These are phyloP conservation scores for Periophthalmus magnuspinnatus DNA, from an alignment of 2,797 vertebrate species.

Conservation along the genomic window DNA sequence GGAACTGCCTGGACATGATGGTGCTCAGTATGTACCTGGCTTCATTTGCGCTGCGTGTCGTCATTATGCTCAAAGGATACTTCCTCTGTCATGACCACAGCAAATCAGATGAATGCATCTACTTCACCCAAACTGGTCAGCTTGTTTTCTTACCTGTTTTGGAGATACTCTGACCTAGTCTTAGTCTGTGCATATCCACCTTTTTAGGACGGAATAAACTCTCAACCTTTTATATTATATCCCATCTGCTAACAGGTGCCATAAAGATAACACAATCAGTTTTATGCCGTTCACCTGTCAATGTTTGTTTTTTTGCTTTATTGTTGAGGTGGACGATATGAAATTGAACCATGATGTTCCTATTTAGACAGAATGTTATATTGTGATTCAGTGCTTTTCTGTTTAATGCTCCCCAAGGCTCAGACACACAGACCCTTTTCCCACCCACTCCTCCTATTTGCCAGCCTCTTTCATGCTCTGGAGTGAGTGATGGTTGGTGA, in stretches of 20 bases:
- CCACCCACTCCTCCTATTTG: not conserved
- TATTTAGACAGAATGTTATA: too few species aligned
- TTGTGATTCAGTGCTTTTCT: too few species aligned
- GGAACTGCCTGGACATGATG: constrained; percentile 90
- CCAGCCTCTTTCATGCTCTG: not conserved
- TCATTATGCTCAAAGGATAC: constrained; percentile 82
- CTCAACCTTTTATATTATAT: not conserved
- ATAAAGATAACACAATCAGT: not conserved
- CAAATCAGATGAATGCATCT: constrained; percentile 68
- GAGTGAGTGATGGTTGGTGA: not conserved
- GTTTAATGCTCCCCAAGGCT: not conserved
- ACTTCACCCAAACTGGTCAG: constrained; percentile 85
- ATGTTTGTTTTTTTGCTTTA: not conserved
- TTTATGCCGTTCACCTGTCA: not conserved
- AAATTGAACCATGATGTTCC: too few species aligned
- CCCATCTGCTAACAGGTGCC: not conserved
- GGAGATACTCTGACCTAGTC: not conserved
- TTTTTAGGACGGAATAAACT: not conserved
- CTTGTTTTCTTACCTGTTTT: not conserved
- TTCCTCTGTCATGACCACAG: constrained; percentile 70
- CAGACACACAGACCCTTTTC: not conserved
- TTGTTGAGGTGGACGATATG: not conserved
- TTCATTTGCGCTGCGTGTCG: constrained; percentile 82
- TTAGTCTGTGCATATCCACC: not conserved
- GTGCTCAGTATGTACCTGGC: constrained; percentile 92